Evolutionary conservation across 2,888 invertebrate species (phyloP).

Genomic region (Aphodius granarius): DNA sequence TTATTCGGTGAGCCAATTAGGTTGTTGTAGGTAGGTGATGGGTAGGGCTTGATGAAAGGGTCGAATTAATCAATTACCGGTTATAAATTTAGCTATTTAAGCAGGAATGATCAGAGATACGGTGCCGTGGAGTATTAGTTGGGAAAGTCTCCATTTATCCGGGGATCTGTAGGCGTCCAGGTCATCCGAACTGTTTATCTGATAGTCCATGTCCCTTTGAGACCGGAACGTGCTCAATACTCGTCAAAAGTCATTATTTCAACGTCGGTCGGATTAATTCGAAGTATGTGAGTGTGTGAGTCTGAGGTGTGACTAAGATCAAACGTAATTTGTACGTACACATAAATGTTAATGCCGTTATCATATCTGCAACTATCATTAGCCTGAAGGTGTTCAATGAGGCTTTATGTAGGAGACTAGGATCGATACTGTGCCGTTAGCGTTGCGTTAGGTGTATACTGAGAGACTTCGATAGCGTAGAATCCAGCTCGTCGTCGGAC

Average conservation of each 20-base stretch:
- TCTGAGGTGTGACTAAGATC: not conserved
- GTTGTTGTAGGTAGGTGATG: not conserved
- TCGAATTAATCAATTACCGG: not conserved
- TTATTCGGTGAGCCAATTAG: too few species aligned
- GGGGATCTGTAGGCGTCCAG: not conserved
- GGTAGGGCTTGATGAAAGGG: not conserved
- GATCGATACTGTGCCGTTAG: constrained; percentile 30
- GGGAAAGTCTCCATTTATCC: not conserved
- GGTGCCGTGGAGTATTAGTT: not conserved
- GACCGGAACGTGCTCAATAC: not conserved
- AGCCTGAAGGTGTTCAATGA: constrained; percentile 34
- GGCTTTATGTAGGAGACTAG: constrained; percentile 28
- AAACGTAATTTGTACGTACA: not conserved
- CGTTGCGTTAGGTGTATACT: constrained; percentile 31
- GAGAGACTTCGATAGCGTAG: constrained; percentile 28
- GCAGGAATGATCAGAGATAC: not conserved
- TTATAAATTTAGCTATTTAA: not conserved
- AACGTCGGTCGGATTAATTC: not conserved
- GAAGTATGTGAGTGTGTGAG: not conserved
- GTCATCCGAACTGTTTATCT: not conserved
- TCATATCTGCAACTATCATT: constrained; percentile 31
- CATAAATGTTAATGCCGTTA: constrained; percentile 19
- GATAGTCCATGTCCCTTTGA: not conserved
- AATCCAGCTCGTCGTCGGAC: constrained; percentile 29
- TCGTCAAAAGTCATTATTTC: not conserved